A percentile compares a stretch with the other conserved stretches of the same genome.
Evolutionary conservation across 2,888 invertebrate species (phyloP).

Genomic region (Plutella xylostella): DNA sequence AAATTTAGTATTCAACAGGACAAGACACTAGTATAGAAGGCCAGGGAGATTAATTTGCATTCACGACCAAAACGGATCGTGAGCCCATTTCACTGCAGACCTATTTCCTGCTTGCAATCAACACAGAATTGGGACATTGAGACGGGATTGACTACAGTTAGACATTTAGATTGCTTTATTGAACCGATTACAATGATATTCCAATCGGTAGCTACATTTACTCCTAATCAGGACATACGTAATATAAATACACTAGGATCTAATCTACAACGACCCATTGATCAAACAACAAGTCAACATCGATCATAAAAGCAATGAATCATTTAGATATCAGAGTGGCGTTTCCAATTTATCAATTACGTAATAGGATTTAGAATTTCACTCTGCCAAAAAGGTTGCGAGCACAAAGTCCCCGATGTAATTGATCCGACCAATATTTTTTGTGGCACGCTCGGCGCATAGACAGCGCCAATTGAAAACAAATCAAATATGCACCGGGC

Average conservation of each 20-base stretch:
- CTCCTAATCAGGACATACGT: no score
- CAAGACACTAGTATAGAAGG: neutral
- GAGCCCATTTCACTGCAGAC: constrained; percentile 50
- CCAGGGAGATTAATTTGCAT: constrained; percentile 55
- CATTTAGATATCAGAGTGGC: no score
- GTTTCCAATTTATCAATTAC: no score
- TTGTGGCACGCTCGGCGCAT: constrained; percentile 31
- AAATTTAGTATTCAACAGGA: neutral
- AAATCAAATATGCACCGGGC: constrained; percentile 64
- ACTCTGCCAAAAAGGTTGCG: neutral
- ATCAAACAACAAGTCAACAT: no score
- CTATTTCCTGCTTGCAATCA: constrained; percentile 38
- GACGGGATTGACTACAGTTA: no score
- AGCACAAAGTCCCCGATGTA: neutral
- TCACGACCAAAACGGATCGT: constrained; percentile 57
- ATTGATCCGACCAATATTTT: constrained; percentile 16
- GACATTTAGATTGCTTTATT: no score
- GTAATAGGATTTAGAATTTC: neutral
- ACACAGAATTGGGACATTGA: neutral
- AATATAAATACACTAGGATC: no score
- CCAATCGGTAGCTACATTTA: no score
- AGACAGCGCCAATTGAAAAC: constrained; percentile 54
- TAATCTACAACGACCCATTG: no score
- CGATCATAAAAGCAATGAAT: no score
- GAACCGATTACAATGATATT: no score